phyloP scores from a whole-genome alignment of 1,140 invertebrate species.

The Venustaconcha ellipsiformis region DNA sequence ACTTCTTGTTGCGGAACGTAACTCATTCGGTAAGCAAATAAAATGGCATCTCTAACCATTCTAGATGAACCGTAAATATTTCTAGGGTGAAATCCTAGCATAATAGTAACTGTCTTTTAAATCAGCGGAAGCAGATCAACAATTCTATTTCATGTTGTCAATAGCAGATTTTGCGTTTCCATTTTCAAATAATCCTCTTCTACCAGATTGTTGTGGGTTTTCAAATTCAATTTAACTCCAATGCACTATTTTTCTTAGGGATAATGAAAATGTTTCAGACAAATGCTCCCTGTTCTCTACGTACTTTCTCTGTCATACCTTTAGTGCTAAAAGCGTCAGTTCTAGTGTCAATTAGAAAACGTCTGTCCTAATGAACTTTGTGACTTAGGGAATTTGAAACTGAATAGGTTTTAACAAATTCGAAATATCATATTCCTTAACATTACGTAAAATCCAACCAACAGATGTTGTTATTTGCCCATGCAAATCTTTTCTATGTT shows the following conservation, averaged over 20 bases:
- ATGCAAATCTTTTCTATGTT: no score
- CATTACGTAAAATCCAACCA: no score
- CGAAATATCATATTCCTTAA: no score
- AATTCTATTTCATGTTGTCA: background rate
- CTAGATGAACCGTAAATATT: slow-evolving; percentile 14
- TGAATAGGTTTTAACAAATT: no score
- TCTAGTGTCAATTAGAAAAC: background rate
- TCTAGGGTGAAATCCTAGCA: background rate
- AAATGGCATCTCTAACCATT: slow-evolving; percentile 12
- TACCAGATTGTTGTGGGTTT: background rate
- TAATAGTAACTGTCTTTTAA: slow-evolving; percentile 15
- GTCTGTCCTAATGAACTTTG: background rate
- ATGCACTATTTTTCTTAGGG: slow-evolving; percentile 7
- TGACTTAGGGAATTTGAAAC: no score
- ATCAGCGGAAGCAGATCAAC: slow-evolving; percentile 11
- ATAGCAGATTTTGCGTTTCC: slow-evolving; percentile 2
- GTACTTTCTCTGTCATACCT: background rate
- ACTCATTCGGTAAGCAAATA: slow-evolving; percentile 22
- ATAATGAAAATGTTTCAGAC: slow-evolving; percentile 9
- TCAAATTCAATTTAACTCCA: slow-evolving; percentile 15
- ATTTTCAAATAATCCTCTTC: slow-evolving; percentile 20
- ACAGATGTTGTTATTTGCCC: no score
- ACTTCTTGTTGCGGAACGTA: background rate
- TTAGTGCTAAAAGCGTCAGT: slow-evolving; percentile 7
- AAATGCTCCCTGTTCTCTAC: slow-evolving; percentile 12